These are phyloP conservation scores for Drosophila chauvacae DNA, from an alignment of 1,140 invertebrate genomes.

Conservation along the genomic window DNA sequence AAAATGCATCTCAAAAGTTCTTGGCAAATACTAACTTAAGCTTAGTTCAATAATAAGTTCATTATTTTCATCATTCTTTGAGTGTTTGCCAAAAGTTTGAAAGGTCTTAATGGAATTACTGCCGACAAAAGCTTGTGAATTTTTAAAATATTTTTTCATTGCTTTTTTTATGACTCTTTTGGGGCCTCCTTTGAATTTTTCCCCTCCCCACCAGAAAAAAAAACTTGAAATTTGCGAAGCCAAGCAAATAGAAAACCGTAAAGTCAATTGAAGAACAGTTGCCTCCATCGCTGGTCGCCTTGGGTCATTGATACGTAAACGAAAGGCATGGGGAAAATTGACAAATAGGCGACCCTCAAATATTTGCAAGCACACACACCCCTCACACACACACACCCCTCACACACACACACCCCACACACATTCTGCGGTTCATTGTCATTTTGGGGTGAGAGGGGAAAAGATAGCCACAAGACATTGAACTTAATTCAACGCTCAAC, in stretches of 20 bases:
- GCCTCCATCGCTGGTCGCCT: constrained; percentile 21
- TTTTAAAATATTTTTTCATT: background rate
- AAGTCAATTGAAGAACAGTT: constrained; percentile 36
- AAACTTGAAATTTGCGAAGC: constrained; percentile 30
- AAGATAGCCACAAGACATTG: background rate
- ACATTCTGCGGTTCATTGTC: constrained; percentile 12
- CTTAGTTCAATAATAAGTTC: constrained; percentile 4
- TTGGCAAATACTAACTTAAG: background rate
- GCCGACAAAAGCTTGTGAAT: background rate
- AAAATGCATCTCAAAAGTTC: constrained; percentile 4
- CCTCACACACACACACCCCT: background rate
- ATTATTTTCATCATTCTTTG: background rate
- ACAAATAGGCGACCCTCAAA: constrained; percentile 56
- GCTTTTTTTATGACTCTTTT: constrained; percentile 1
- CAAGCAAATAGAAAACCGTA: constrained; percentile 33
- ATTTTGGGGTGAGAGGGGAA: background rate
- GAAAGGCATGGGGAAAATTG: constrained; percentile 49
- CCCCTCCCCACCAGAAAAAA: background rate
- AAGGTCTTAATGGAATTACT: constrained; percentile 27
- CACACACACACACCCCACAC: constrained; percentile 9
- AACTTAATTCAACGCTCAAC: constrained; percentile 6
- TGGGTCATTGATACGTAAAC: constrained; percentile 57
- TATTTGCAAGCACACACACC: constrained; percentile 47
- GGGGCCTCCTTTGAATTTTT: background rate
- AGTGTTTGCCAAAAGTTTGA: constrained; percentile 4